phyloP scores from a whole-genome alignment of 2,888 invertebrate species.

The Calameuta filiformis region DNA sequence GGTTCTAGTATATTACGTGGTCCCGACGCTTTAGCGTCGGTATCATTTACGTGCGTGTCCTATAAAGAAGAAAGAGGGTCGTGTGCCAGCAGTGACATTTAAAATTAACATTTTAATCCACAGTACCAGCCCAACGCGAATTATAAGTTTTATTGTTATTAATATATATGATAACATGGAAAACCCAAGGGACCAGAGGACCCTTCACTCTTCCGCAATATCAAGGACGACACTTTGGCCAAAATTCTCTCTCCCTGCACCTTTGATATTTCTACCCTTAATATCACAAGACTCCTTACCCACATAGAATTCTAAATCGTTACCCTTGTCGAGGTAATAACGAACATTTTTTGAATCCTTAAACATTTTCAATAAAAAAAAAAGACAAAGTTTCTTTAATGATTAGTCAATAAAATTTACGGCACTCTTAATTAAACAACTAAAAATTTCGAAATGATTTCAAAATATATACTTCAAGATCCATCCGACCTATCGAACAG shows the following conservation, averaged over 20 bases:
- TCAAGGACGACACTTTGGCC: background rate
- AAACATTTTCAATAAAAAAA: background rate
- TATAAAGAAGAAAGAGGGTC: background rate
- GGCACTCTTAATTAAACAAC: background rate
- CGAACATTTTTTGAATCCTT: background rate
- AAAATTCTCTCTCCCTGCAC: background rate
- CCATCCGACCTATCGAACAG: background rate
- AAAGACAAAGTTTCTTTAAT: background rate
- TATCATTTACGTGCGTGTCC: background rate
- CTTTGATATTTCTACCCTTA: background rate
- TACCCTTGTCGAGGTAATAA: background rate
- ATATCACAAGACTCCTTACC: background rate
- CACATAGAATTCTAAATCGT: background rate
- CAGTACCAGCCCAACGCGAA: slow-evolving; percentile 25
- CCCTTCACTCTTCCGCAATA: slow-evolving; percentile 20
- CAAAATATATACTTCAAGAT: background rate
- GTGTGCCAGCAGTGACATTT: slow-evolving; percentile 18
- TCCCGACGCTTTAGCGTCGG: background rate
- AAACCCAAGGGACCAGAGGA: slow-evolving; percentile 5
- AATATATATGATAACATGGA: slow-evolving; percentile 44
- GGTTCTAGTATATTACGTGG: background rate
- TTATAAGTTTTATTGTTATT: slow-evolving; percentile 49
- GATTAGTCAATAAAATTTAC: background rate
- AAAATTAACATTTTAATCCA: slow-evolving; percentile 45
- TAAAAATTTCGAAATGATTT: background rate